A percentile compares a stretch with the other conserved stretches of the same genome.
These are phyloP conservation scores for Graptemys geographica DNA, from an alignment of 2,797 vertebrate genomes.

Conservation along the genomic window DNA sequence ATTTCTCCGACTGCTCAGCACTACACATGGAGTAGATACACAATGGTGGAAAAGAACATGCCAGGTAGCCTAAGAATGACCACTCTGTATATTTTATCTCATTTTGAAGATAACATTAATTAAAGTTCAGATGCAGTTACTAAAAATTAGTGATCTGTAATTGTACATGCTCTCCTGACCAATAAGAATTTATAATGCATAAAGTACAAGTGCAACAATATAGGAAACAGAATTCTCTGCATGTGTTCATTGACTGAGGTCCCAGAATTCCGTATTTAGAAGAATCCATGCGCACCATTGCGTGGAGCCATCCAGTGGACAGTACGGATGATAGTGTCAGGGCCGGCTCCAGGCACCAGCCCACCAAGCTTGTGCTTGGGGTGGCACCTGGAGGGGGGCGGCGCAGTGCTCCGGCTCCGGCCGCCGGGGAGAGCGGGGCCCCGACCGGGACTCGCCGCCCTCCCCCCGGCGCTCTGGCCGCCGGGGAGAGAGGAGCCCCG, in stretches of 20 bases:
- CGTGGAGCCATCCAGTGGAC: conserved; percentile 58
- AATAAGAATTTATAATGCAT: conserved; percentile 32
- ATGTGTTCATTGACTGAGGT: too few relatives aligned
- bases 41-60: conserved; percentile 46
- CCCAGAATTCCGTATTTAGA: neutral
- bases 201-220: neutral
- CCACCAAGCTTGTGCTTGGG: too few relatives aligned
- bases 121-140: neutral
- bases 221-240: neutral
- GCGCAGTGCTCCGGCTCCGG: too few relatives aligned
- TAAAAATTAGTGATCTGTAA: conserved; percentile 11
- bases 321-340: neutral
- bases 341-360: too few relatives aligned
- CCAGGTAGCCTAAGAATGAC: conserved; percentile 58
- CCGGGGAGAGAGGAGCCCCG: too few relatives aligned
- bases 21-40: conserved; percentile 37
- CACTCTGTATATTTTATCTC: conserved; percentile 53
- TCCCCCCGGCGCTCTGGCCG: too few relatives aligned
- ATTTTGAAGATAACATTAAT: conserved; percentile 58
- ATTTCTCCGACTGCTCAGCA: conserved; percentile 58
- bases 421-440: too few relatives aligned
- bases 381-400: too few relatives aligned
- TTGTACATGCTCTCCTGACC: neutral
- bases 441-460: too few relatives aligned
- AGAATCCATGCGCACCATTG: conserved; percentile 19